Evolutionary conservation across 2,888 invertebrate species (phyloP), one percentile per base, ranked within the genome.

Genomic region (Thera obeliscata): DNA sequence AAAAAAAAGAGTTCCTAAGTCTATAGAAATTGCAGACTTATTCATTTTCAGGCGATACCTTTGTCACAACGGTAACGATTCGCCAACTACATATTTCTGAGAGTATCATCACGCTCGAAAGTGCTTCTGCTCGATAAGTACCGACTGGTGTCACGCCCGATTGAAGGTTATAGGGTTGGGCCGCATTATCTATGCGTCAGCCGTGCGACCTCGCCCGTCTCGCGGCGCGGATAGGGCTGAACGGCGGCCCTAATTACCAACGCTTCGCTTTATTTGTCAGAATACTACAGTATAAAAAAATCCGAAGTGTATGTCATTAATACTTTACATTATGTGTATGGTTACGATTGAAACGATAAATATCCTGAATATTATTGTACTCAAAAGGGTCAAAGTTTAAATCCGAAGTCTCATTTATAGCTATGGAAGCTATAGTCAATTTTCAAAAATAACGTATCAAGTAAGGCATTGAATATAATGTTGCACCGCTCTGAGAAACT

Each of bases 131-230:
- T 66, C 64, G 67, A 67, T 71, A 71, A 64, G 64, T 69, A 66
- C 66, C 60, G 63, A 64, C 50, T 66, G 69, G 67, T 70, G 74
- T 71, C 76, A 74, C 69, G 70, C 66, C 64, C 72, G 68, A 72
- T 66, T 75, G 75, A 76, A 76, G 76, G 76, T 84, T 82, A 81
- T 75, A 85, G 87, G 87, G 88, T 82, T 84, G 86, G 86, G 82
- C 81, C 81, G 73, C 76, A 75, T 83, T 89, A 89, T 88, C 87
- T 84, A 79, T 82, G 84, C 85, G 86, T 85, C 87, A 86, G 80
- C 73, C 78, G 77, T 72, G 74, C 74, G 82, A 80, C 83, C 83
- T 84, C 85, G 82, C 73, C 75, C 69, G 71, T 62, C 70, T 59
- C 69, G 78, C 73, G 76, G 78, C 66, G 78, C 64, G 64, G 33